These are phyloP conservation scores for Cynaeus angustus DNA, from an alignment of 2,888 invertebrate genomes.

Conservation along the genomic window DNA sequence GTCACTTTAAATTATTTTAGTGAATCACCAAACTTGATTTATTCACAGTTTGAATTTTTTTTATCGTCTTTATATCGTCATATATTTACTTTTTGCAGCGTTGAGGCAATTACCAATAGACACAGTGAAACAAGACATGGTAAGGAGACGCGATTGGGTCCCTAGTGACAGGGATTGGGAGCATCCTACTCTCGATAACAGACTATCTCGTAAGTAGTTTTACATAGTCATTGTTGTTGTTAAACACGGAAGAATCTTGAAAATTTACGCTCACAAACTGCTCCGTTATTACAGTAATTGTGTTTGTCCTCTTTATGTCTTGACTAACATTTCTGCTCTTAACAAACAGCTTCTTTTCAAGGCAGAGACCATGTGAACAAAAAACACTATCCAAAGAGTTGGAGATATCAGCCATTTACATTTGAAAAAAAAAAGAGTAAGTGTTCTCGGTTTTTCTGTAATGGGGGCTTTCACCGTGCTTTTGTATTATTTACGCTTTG, in stretches of 20 bases:
- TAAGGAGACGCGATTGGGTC: conserved; percentile 66
- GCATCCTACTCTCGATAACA: conserved; percentile 70
- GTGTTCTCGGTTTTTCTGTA: conserved; percentile 21
- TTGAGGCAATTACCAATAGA: conserved; percentile 68
- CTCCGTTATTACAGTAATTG: not conserved
- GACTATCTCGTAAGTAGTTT: conserved; percentile 71
- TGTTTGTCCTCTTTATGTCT: not conserved
- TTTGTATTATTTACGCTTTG: no score
- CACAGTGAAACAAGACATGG: conserved; percentile 66
- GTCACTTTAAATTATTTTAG: no score
- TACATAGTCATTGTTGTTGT: not conserved
- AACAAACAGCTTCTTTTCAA: conserved; percentile 39
- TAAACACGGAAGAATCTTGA: not conserved
- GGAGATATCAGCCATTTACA: conserved; percentile 44
- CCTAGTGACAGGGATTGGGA: conserved; percentile 69
- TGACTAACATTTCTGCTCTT: conserved; percentile 23
- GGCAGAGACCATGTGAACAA: conserved; percentile 36
- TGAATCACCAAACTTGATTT: no score
- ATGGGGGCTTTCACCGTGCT: no score
- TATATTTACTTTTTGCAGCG: conserved; percentile 59
- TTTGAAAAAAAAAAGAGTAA: conserved; percentile 42
- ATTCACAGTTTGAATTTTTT: no score
- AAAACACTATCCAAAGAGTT: conserved; percentile 32
- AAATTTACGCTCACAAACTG: not conserved
- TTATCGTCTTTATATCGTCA: conserved; percentile 1